A percentile compares a stretch with the other conserved stretches of the same genome.
These are phyloP conservation scores for Lacanobia wlatinum DNA, from an alignment of 2,888 invertebrate species.

Conservation along the genomic window DNA sequence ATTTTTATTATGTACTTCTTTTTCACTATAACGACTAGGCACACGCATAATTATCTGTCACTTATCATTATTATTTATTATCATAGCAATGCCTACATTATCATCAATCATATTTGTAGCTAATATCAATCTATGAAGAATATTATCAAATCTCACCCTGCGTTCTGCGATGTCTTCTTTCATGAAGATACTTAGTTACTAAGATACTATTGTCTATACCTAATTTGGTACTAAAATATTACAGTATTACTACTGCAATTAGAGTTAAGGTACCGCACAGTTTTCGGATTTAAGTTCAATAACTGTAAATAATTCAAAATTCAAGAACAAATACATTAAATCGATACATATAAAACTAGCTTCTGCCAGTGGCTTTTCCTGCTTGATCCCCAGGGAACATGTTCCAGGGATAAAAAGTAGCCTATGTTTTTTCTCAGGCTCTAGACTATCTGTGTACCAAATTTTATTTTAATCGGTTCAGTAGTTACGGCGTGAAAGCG, in stretches of 20 bases:
- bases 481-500: too few species aligned
- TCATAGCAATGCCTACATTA: neutral
- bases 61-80: slow-evolving; percentile 15
- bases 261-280: neutral
- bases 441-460: too few species aligned
- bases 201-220: too few species aligned
- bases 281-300: slow-evolving; percentile 11
- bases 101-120: neutral
- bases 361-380: too few species aligned
- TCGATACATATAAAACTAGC: too few species aligned
- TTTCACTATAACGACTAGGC: neutral
- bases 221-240: neutral
- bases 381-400: too few species aligned
- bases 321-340: neutral
- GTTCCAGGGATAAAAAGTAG: too few species aligned
- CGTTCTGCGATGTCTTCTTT: neutral
- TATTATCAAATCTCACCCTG: neutral
- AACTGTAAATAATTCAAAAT: neutral
- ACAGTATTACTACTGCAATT: neutral
- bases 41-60: slow-evolving; percentile 17
- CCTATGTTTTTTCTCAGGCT: too few species aligned
- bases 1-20: neutral
- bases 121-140: neutral
- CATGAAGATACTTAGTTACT: neutral
- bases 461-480: too few species aligned